These are phyloP conservation scores for Hirundo rustica DNA, from an alignment of 2,797 vertebrate species.

Conservation along the genomic window DNA sequence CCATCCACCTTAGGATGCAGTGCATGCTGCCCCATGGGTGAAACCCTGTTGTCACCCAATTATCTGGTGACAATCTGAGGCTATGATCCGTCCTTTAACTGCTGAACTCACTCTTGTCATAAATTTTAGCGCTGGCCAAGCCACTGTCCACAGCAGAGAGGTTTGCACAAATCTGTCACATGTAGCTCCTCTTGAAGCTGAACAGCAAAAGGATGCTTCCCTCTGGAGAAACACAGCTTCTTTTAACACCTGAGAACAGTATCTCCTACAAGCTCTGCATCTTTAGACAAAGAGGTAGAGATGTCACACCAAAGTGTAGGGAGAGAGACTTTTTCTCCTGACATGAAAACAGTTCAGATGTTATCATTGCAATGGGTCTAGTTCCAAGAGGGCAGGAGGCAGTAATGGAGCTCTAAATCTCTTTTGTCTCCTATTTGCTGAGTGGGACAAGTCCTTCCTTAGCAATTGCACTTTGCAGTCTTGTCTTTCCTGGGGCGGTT, in stretches of 20 bases:
- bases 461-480: not conserved
- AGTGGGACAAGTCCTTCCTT: not conserved
- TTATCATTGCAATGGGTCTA: not conserved
- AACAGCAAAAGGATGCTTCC: not conserved
- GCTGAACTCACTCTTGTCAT: not conserved
- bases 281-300: not conserved
- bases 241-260: not conserved
- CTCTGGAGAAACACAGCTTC: not conserved
- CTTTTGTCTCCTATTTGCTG: not conserved
- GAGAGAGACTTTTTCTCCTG: not conserved
- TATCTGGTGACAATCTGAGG: not conserved
- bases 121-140: not conserved
- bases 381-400: not conserved
- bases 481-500: not conserved
- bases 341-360: not conserved
- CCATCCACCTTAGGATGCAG: not conserved
- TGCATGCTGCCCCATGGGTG: not conserved
- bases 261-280: not conserved
- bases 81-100: rapidly evolving
- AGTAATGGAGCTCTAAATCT: not conserved
- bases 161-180: not conserved
- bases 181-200: not conserved
- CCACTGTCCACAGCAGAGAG: not conserved
- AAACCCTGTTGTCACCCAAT: not conserved
- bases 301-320: not conserved